These are phyloP conservation scores for Psammodynastes pulverulentus DNA, from an alignment of 2,113 vertebrate species.

Conservation along the genomic window DNA sequence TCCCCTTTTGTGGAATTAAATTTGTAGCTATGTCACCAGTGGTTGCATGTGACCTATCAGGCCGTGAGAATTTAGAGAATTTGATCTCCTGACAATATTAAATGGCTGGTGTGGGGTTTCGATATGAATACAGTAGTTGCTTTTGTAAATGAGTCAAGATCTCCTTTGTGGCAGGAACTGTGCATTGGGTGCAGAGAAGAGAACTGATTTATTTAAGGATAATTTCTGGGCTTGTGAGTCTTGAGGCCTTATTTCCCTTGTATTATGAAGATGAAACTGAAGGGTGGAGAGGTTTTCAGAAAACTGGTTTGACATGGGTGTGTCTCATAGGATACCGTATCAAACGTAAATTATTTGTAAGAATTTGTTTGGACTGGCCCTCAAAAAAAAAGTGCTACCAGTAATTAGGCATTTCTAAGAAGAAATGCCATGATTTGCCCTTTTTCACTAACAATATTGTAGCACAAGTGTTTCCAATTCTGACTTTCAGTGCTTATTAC, in stretches of 20 bases:
- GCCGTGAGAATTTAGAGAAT: background rate
- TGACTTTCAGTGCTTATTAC: background rate
- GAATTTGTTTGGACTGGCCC: constrained; percentile 2
- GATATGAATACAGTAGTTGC: constrained; percentile 12
- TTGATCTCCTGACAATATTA: background rate
- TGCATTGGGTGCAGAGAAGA: background rate
- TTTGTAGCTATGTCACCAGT: constrained; percentile 1
- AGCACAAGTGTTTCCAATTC: background rate
- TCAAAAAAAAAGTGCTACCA: background rate
- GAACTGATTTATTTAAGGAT: background rate
- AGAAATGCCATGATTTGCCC: background rate
- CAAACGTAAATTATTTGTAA: constrained; percentile 16
- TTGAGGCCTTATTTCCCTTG: background rate
- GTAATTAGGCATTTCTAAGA: background rate
- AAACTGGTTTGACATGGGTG: constrained; percentile 22
- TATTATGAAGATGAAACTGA: background rate
- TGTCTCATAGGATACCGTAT: background rate
- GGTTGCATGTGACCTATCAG: background rate
- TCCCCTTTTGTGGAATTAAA: background rate
- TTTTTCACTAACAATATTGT: background rate
- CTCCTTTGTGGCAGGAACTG: background rate
- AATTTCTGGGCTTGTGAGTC: background rate
- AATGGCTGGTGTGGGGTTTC: constrained; percentile 14
- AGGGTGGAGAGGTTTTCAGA: constrained; percentile 1
- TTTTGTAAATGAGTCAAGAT: background rate